Evolutionary conservation across 2,113 vertebrate genomes (phyloP).

Genomic region (Cebus imitator): DNA sequence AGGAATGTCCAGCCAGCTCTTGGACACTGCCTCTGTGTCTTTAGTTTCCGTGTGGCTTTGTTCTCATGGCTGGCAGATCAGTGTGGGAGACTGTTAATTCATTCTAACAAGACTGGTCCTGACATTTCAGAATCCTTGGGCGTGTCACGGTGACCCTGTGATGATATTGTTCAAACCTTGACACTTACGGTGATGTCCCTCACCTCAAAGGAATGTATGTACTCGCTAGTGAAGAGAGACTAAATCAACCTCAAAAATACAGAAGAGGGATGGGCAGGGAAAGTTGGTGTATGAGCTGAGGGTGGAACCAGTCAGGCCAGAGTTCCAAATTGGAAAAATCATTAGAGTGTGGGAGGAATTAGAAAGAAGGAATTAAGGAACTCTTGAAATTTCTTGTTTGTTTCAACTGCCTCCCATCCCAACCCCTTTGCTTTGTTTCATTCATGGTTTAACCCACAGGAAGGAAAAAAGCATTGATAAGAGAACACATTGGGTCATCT

Average conservation of each 20-base stretch:
- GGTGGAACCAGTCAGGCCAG: background rate
- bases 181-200: background rate
- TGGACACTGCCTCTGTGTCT: background rate
- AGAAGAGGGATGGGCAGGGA: background rate
- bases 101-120: background rate
- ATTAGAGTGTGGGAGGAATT: background rate
- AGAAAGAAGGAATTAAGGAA: background rate
- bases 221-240: background rate
- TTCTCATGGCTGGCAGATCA: slow-evolving; percentile 26
- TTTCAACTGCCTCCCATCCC: background rate
- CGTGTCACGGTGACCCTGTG: background rate
- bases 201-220: background rate
- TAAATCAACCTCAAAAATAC: background rate
- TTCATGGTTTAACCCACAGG: background rate
- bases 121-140: slow-evolving; percentile 38
- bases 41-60: slow-evolving; percentile 20
- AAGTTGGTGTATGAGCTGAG: background rate
- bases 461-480: background rate
- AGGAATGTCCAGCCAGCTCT: background rate
- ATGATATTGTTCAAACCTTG: background rate
- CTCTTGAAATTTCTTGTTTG: slow-evolving; percentile 20
- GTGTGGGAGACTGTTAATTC: background rate
- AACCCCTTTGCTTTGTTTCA: background rate
- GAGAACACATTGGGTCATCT: background rate
- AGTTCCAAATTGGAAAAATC: background rate